A percentile compares a stretch with the other conserved stretches of the same genome.
phyloP scores from a whole-genome alignment of 1,140 invertebrate genomes.

The Holcopasites calliopsidis region DNA sequence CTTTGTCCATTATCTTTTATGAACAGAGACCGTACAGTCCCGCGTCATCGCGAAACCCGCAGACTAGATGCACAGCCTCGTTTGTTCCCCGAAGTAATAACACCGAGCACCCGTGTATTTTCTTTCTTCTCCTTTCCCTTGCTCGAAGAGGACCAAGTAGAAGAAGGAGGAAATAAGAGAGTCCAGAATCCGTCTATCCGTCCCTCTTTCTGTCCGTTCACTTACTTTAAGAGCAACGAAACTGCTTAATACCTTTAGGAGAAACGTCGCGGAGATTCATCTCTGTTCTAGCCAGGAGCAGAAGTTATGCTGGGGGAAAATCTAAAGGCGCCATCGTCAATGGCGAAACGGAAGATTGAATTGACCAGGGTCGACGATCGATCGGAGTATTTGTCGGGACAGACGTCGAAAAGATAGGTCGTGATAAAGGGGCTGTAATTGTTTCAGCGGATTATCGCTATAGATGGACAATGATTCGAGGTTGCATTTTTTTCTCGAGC shows the following conservation, averaged over 20 bases:
- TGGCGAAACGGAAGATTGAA: constrained; percentile 5
- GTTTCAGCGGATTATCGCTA: not conserved
- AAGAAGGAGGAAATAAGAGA: not conserved
- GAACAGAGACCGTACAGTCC: constrained; percentile 53
- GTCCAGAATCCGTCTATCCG: no score
- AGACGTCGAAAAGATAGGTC: not conserved
- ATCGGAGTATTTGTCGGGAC: not conserved
- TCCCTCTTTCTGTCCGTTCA: constrained; percentile 14
- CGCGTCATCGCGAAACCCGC: constrained; percentile 63
- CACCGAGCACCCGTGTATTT: constrained; percentile 35
- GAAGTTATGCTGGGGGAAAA: not conserved
- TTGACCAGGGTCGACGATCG: not conserved
- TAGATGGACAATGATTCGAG: not conserved
- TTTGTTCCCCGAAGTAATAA: constrained; percentile 70
- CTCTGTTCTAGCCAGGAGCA: not conserved
- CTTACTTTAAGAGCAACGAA: constrained; percentile 51
- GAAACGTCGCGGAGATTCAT: constrained; percentile 14
- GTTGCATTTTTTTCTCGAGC: no score
- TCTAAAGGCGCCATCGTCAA: not conserved
- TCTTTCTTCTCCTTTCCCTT: not conserved
- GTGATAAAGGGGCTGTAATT: not conserved
- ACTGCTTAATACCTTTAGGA: constrained; percentile 43
- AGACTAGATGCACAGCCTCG: constrained; percentile 68
- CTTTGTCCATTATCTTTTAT: constrained; percentile 66
- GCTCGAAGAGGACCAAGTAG: not conserved